Evolutionary conservation across 2,113 vertebrate species (phyloP).

Genomic region (Pluvialis apricaria): DNA sequence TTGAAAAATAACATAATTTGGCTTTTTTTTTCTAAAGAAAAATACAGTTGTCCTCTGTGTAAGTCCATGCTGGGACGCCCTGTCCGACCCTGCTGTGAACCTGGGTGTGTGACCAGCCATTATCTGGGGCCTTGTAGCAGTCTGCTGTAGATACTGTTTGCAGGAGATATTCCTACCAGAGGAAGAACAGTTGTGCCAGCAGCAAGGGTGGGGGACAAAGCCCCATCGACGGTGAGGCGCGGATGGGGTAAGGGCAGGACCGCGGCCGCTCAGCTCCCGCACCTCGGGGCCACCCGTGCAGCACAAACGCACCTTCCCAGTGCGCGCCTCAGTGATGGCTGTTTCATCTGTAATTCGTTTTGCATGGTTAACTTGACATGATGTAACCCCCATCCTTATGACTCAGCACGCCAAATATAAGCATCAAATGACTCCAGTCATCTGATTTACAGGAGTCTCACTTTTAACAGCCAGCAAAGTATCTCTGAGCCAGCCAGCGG

Average conservation of each 20-base stretch:
- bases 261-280: background rate
- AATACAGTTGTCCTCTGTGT: background rate
- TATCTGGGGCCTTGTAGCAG: background rate
- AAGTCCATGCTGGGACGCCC: background rate
- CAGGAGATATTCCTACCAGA: background rate
- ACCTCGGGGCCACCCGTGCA: background rate
- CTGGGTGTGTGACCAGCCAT: background rate
- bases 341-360: background rate
- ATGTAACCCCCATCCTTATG: constrained; percentile 53
- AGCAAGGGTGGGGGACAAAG: background rate
- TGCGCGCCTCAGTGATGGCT: background rate
- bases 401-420: constrained; percentile 44
- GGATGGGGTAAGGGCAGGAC: background rate
- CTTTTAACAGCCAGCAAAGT: constrained; percentile 46
- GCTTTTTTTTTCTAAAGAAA: background rate
- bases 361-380: constrained; percentile 31
- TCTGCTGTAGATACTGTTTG: background rate
- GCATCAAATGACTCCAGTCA: constrained; percentile 67
- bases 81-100: background rate
- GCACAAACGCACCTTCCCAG: background rate
- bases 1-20: background rate
- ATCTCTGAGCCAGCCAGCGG: background rate
- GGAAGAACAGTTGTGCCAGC: background rate
- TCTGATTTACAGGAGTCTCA: constrained; percentile 65
- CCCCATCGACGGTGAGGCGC: rapidly evolving